Evolutionary conservation across 2,113 vertebrate species (phyloP).

Genomic region (Vicugna pacos): DNA sequence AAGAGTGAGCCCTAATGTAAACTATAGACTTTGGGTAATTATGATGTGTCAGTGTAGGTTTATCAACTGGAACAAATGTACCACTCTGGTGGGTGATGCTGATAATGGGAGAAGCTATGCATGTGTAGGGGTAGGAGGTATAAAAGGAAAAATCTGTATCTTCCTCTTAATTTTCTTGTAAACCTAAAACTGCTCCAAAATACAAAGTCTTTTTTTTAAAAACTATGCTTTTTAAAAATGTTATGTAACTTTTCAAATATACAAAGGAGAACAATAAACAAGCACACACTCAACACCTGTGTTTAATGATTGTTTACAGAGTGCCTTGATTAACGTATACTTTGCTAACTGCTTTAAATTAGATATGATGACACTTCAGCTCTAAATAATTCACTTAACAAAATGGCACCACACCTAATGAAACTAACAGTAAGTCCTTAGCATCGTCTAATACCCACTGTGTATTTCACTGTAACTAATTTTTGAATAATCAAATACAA

Average conservation of each 20-base stretch:
- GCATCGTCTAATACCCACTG: neutral
- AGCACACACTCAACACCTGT: neutral
- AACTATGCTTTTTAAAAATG: neutral
- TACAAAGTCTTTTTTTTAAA: neutral
- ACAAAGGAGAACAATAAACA: neutral
- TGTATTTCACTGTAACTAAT: neutral
- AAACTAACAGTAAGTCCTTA: neutral
- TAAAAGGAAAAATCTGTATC: neutral
- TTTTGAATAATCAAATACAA: neutral
- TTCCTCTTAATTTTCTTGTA: neutral
- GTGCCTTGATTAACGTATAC: conserved; percentile 19
- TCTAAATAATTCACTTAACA: neutral
- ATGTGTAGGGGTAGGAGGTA: neutral
- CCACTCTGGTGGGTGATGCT: neutral
- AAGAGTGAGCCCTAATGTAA: neutral
- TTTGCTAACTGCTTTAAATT: conserved; percentile 14
- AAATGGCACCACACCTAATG: neutral
- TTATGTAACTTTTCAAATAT: neutral
- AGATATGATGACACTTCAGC: neutral
- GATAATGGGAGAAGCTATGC: neutral
- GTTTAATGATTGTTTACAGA: neutral
- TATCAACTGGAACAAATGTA: neutral
- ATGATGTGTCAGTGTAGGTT: neutral
- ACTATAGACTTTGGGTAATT: neutral
- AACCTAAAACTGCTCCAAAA: neutral